Evolutionary conservation across 2,797 vertebrate species (phyloP), one percentile per base, ranked within the genome.

Genomic region (Schizothorax lantsangensis): DNA sequence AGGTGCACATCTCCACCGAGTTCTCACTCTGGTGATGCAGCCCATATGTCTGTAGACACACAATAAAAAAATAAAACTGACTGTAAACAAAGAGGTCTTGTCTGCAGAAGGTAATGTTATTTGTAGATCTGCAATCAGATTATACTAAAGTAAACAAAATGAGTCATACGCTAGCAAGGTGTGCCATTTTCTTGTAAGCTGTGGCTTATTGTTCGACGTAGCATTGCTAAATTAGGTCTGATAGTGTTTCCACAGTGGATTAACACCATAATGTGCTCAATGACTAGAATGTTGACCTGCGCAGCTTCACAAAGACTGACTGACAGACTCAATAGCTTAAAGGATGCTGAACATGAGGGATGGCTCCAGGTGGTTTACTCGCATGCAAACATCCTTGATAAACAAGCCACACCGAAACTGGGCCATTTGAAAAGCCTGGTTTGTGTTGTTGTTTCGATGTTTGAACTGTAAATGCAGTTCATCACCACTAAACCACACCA

Each of bases 1-100:
- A 99, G 0, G 98, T 99, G 92, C 98, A 98, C 97, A 99, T 98
- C 93, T 99, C 98, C 91, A 99, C 97, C 0, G 96, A 95, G 92
- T 98, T 97, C 83, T 96, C 96, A 88, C 97, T 96, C 89, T 97
- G 96, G 88, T 98, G 98, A 92, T 98, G 98, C 84, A 99, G 95
- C 59, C 98, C 97, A 0, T 99, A 99, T 0, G 98, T 99, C 98
- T 99, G 94, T 59, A 93, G 94, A 92, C 26, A 89, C 59, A 82
- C 47, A 0, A 43, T 5, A 79, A 23, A 38, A 84, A 26, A 33
- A 54, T 43, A 23, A 77, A 73, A 79, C 33, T 10, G 15, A n/a
- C 6, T 45, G 69, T 72, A 84, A 86, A 71, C 52, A 81, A n/a
- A 26, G 26, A 21, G 0, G 47, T 19, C 57, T 83, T 1, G 9